These are phyloP conservation scores for Vimba vimba DNA, from an alignment of 2,113 vertebrate species.

Conservation along the genomic window DNA sequence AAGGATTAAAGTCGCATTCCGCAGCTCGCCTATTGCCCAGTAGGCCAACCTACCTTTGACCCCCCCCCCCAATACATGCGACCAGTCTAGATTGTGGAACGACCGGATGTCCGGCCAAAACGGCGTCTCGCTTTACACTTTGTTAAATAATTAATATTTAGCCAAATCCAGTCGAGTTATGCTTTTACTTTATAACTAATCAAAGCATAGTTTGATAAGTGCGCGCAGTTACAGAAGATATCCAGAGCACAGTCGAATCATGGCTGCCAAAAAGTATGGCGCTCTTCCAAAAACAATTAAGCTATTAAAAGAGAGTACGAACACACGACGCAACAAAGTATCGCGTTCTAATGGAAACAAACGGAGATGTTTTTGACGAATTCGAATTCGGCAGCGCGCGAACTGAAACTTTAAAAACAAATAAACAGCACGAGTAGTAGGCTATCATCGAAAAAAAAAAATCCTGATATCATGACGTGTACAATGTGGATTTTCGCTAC, in stretches of 20 bases:
- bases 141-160: slow-evolving; percentile 43
- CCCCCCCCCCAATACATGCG: slow-evolving; percentile 41
- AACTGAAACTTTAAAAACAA: not conserved
- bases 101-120: slow-evolving; percentile 57
- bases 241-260: not conserved
- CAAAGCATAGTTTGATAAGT: not conserved
- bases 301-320: slow-evolving; percentile 24
- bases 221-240: not conserved
- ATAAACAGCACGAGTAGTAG: not conserved
- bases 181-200: not conserved
- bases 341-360: not conserved
- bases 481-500: slow-evolving; percentile 41
- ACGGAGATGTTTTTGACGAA: not conserved
- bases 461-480: slow-evolving; percentile 52
- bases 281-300: slow-evolving; percentile 52
- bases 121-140: slow-evolving; percentile 14
- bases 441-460: not conserved
- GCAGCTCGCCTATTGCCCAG: slow-evolving; percentile 16
- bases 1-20: slow-evolving; percentile 15
- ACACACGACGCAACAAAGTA: not conserved
- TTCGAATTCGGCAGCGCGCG: not conserved
- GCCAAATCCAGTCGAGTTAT: not conserved
- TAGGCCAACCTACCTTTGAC: slow-evolving; percentile 47
- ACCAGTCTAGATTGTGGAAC: slow-evolving; percentile 10
- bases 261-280: slow-evolving; percentile 55